phyloP scores from a whole-genome alignment of 2,113 vertebrate genomes.

The Amblyopsis rosae region DNA sequence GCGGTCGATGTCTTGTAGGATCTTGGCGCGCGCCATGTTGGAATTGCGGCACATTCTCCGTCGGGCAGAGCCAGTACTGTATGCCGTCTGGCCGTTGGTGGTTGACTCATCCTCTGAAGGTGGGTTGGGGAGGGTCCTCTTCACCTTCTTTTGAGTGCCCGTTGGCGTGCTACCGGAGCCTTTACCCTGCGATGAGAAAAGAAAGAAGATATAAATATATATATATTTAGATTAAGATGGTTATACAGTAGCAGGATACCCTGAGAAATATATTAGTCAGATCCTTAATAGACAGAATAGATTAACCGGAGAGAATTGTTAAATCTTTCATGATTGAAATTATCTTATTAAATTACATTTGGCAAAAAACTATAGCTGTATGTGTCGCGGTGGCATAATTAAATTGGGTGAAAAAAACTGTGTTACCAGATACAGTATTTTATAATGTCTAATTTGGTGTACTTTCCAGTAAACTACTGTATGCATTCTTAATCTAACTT shows the following conservation, averaged over 20 bases:
- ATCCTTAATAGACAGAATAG: neutral
- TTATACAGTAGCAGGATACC: neutral
- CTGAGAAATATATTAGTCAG: neutral
- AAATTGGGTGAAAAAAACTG: neutral
- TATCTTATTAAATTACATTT: neutral
- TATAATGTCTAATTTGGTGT: neutral
- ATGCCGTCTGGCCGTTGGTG: slow-evolving; percentile 79
- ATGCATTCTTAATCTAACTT: slow-evolving; percentile 7
- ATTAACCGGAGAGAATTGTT: neutral
- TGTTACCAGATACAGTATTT: neutral
- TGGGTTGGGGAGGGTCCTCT: slow-evolving; percentile 95
- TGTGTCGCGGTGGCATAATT: neutral
- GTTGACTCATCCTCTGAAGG: slow-evolving; percentile 88
- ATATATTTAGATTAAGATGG: neutral
- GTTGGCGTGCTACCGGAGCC: slow-evolving; percentile 81
- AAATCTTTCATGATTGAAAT: slow-evolving; percentile 10
- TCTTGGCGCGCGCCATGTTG: slow-evolving; percentile 97
- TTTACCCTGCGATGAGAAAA: slow-evolving; percentile 78
- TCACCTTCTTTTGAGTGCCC: slow-evolving; percentile 94
- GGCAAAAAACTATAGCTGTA: neutral
- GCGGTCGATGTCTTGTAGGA: slow-evolving; percentile 97
- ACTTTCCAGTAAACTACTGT: neutral
- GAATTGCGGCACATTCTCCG: slow-evolving; percentile 92
- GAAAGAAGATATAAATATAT: neutral
- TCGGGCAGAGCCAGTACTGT: slow-evolving; percentile 85